These are phyloP conservation scores for Kryptolebias marmoratus DNA, from an alignment of 2,113 vertebrate species.

Conservation along the genomic window DNA sequence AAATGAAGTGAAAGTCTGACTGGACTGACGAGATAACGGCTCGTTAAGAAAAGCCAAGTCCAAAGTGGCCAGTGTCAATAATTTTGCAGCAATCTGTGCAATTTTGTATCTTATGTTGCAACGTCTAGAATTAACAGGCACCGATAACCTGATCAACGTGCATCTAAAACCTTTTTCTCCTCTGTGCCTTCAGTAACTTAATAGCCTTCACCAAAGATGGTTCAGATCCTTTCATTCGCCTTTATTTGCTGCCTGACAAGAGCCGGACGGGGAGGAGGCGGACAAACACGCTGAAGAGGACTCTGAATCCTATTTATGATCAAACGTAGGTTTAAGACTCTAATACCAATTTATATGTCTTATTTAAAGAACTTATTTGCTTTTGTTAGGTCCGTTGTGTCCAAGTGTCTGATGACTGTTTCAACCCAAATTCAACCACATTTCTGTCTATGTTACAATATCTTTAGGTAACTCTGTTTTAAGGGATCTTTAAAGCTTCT, in stretches of 20 bases:
- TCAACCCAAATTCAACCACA: not conserved
- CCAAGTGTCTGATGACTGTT: not conserved
- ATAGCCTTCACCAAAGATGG: slow-evolving; percentile 94
- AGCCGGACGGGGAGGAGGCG: slow-evolving; percentile 93
- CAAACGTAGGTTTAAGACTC: slow-evolving; percentile 85
- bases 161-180: slow-evolving; percentile 28
- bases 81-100: too few relatives aligned
- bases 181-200: slow-evolving; percentile 84
- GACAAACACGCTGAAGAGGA: slow-evolving; percentile 91
- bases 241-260: slow-evolving; percentile 96
- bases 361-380: not conserved
- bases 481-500: not conserved
- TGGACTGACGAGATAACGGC: too few relatives aligned
- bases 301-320: slow-evolving; percentile 92
- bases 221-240: slow-evolving; percentile 92
- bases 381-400: too few relatives aligned
- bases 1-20: too few relatives aligned
- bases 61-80: too few relatives aligned
- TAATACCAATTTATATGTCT: not conserved
- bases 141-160: not conserved
- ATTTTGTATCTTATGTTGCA: too few relatives aligned
- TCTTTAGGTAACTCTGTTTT: not conserved
- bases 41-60: too few relatives aligned
- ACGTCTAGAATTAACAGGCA: not conserved
- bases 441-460: too few relatives aligned